Base-by-base conservation (phyloP, 1,140 invertebrate genomes). In the Hirudo medicinalis region DNA sequence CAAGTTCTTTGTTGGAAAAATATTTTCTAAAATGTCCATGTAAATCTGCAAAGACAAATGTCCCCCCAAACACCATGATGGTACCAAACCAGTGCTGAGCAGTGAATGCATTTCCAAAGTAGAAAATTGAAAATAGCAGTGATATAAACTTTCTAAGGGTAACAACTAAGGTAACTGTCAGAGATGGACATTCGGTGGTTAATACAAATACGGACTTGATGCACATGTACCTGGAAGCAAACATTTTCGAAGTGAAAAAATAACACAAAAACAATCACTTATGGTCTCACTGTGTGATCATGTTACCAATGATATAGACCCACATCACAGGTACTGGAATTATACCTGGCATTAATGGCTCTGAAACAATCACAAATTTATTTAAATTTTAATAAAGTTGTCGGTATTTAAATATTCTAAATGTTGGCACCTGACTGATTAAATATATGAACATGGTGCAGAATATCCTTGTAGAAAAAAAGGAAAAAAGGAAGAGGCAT, bases 61-160 rank as follows among this genome's bases (percentile, higher is more conserved):
- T 98, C 9, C 96, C 95, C 32, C 87, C 79, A 81, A 99, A 99
- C 0, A 99, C 94, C 53, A 94, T 81, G 9, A 87, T 72, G 0
- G 95, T 93, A 29, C 94, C 95, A 63, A 92, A 78, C 94, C 95
- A 98, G 80, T 99, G 95, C 63, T 86, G 86, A 0, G 88, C 5
- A 0, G 94, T 97, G 78, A 99, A 99, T 4, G 89, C 88, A 85
- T 99, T 98, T 73, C 88, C 84, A 80, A 99, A 99, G 79, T 96
- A 98, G 54, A 93, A 78, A 76, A 99, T 96, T 2, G 95, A 98
- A 78, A 99, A 90, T 22, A 99, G 81, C 54, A 99, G 83, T 19
- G 93, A 96, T 8, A 92, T 84, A 79, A 98, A 99, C 81, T 99
- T 99, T 49, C 96, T 84, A 63, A 98, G 80, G 0, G 96, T 99